Conservation (phyloP, 2,888 invertebrate species). For the Amphimallon solstitiale region DNA sequence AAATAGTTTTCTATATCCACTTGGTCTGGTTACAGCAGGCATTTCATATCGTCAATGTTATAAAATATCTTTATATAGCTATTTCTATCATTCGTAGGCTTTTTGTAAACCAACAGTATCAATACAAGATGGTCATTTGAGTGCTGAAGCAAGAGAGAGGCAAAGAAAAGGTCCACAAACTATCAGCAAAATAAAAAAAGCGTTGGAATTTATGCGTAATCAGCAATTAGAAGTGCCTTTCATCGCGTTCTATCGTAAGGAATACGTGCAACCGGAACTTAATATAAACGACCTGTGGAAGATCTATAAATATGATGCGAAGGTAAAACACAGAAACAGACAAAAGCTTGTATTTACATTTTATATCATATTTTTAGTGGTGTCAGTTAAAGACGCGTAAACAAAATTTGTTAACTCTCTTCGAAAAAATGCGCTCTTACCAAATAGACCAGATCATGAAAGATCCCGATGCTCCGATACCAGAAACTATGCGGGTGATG, state of each 20-base stretch:
- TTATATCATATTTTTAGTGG: constrained; percentile 69
- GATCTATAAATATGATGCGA: constrained; percentile 74
- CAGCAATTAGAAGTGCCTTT: constrained; percentile 97
- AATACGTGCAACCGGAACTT: constrained; percentile 94
- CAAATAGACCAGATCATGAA: constrained; percentile 85
- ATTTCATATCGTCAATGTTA: no score
- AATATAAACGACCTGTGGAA: constrained; percentile 97
- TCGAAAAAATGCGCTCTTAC: constrained; percentile 92
- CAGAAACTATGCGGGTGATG: constrained; percentile 83
- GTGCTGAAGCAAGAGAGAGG: constrained; percentile 66
- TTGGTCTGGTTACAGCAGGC: no score
- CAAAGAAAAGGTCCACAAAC: constrained; percentile 75
- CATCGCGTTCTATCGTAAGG: constrained; percentile 98
- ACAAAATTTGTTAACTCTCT: constrained; percentile 80
- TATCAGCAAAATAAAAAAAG: constrained; percentile 91
- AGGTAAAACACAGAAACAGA: constrained; percentile 33
- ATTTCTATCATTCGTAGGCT: constrained; percentile 65
- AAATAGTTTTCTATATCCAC: no score
- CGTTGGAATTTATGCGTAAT: constrained; percentile 94
- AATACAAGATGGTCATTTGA: constrained; percentile 73
- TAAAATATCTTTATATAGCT: no score
- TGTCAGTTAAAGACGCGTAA: constrained; percentile 89
- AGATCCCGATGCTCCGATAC: constrained; percentile 84
- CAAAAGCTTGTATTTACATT: constrained; percentile 18
- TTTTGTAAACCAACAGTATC: constrained; percentile 88